Conservation (phyloP, 2,113 vertebrate genomes). For the Vidua macroura region DNA sequence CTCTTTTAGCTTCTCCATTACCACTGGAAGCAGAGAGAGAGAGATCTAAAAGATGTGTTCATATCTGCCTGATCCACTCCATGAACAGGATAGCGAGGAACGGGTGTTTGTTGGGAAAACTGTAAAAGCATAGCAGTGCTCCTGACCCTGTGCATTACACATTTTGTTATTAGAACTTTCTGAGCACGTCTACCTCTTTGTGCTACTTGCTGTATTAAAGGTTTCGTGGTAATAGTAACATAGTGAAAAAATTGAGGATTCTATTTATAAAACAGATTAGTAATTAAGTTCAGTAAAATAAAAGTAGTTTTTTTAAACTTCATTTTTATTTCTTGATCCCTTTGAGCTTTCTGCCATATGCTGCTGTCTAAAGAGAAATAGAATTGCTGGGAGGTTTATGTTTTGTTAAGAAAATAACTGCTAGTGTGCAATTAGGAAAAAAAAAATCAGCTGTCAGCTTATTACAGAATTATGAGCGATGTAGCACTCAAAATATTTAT, state of each 20-base stretch:
- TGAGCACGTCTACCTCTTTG: neutral
- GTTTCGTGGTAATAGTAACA: neutral
- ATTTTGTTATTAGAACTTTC: neutral
- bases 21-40: neutral
- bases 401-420: neutral
- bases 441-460: neutral
- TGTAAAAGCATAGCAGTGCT: neutral
- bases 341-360: neutral
- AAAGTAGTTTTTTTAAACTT: accelerated
- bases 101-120: neutral
- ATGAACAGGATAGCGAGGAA: neutral
- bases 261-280: neutral
- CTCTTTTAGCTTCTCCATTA: neutral
- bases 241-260: neutral
- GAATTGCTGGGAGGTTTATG: neutral
- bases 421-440: neutral
- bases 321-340: neutral
- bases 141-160: neutral
- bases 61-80: neutral
- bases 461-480: neutral
- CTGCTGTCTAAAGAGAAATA: neutral
- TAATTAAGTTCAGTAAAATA: neutral
- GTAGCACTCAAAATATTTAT: neutral
- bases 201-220: neutral
- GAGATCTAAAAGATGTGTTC: neutral